A percentile compares a stretch with the other conserved stretches of the same genome.
These are phyloP conservation scores for Hyperopisus bebe DNA, from an alignment of 2,113 vertebrate species.

Conservation along the genomic window DNA sequence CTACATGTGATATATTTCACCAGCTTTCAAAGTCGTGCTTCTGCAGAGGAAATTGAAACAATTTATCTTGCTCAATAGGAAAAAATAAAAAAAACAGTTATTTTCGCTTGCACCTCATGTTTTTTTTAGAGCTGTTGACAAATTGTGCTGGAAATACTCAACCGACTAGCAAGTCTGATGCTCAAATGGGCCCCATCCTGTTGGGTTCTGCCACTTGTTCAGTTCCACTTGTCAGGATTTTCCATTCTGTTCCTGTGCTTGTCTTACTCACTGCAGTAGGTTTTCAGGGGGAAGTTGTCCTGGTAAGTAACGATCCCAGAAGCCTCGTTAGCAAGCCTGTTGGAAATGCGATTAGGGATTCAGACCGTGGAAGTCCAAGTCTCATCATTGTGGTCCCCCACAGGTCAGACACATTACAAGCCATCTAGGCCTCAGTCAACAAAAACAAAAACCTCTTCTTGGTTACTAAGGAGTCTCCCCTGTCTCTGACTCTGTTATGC, in stretches of 20 bases:
- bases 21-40: background rate
- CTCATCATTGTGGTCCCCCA: background rate
- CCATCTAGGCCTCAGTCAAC: background rate
- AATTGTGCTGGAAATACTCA: background rate
- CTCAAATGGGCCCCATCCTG: background rate
- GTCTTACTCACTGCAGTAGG: background rate
- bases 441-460: background rate
- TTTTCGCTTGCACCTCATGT: background rate
- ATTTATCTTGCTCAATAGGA: background rate
- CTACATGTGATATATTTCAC: background rate
- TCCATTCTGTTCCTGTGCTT: too few relatives aligned
- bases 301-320: background rate
- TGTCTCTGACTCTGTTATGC: background rate
- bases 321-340: background rate
- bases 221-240: background rate
- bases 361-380: background rate
- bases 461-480: background rate
- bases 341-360: background rate
- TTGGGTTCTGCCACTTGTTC: background rate
- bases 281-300: background rate
- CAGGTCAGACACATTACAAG: background rate
- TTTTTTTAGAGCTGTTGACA: background rate
- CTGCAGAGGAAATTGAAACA: background rate
- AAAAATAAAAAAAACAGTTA: background rate
- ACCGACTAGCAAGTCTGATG: background rate